A percentile compares a stretch with the other conserved stretches of the same genome.
Conservation (phyloP, 2,888 invertebrate genomes). For the Dynastes tityus region DNA sequence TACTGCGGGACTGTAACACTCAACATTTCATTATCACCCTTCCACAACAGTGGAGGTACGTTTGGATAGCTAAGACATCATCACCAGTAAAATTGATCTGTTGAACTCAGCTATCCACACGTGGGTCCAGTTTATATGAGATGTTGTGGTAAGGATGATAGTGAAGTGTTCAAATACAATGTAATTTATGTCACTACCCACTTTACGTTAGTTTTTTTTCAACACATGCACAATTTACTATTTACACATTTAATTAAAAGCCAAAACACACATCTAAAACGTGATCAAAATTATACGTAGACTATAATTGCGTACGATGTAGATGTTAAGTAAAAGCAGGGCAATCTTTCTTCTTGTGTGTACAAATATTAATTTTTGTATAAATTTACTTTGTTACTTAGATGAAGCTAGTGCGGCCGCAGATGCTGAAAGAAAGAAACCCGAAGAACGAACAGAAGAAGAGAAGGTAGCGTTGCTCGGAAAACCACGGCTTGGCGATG, state of each 20-base stretch:
- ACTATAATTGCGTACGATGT: not conserved
- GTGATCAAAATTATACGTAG: not conserved
- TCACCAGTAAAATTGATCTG: too few species aligned
- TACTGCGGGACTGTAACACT: too few species aligned
- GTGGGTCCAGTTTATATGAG: too few species aligned
- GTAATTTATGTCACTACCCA: too few species aligned
- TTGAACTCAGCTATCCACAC: too few species aligned
- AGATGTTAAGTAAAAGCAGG: not conserved
- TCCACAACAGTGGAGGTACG: too few species aligned
- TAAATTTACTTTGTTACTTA: conserved; percentile 53
- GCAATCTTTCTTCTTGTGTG: not conserved
- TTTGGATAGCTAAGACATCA: too few species aligned
- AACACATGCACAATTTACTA: not conserved
- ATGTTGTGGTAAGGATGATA: too few species aligned
- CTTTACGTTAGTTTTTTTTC: too few species aligned
- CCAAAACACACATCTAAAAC: not conserved
- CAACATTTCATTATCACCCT: too few species aligned
- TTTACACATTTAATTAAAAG: not conserved
- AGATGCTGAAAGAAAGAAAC: conserved; percentile 77
- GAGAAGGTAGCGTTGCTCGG: conserved; percentile 93
- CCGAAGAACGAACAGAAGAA: conserved; percentile 82
- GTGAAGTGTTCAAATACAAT: too few species aligned
- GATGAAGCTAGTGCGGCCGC: conserved; percentile 78
- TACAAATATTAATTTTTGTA: conserved; percentile 12
- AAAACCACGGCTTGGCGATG: conserved; percentile 92